Percentiles rank a stretch among this genome's conserved stretches.
These are phyloP conservation scores for Gymnosoma rotundatum DNA, from an alignment of 2,888 invertebrate species.

Conservation along the genomic window DNA sequence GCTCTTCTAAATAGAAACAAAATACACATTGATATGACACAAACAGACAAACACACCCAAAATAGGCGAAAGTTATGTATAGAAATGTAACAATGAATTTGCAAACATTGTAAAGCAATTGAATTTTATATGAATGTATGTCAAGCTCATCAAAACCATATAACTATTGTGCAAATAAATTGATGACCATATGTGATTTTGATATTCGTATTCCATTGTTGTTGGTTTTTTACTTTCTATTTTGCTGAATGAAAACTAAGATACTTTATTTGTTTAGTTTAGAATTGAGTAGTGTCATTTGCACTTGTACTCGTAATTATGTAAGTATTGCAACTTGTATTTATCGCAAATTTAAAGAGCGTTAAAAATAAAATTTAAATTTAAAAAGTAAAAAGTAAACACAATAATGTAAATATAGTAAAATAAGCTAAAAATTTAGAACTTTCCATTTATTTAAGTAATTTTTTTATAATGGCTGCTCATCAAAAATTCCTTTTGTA, in stretches of 20 bases:
- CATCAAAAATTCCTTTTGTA: no score
- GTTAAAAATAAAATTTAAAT: no score
- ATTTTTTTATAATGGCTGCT: no score
- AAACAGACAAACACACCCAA: not conserved
- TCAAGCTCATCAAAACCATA: constrained; percentile 58
- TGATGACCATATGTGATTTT: constrained; percentile 39
- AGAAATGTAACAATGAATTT: not conserved
- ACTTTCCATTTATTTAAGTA: no score
- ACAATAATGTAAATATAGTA: no score
- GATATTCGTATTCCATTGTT: constrained; percentile 21
- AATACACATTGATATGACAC: not conserved
- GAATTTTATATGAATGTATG: constrained; percentile 46
- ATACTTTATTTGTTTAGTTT: not conserved
- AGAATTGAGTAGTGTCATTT: not conserved
- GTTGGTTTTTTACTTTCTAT: not conserved
- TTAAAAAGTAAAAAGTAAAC: no score
- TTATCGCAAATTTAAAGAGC: no score
- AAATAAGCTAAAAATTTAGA: no score
- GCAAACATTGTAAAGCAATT: constrained; percentile 47
- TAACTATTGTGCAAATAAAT: constrained; percentile 52
- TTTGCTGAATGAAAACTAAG: not conserved
- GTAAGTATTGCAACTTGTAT: not conserved
- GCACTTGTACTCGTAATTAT: not conserved
- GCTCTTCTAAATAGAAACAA: not conserved
- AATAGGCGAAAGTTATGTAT: not conserved